phyloP scores from a whole-genome alignment of 2,113 vertebrate genomes.

The Paratilapia polleni region DNA sequence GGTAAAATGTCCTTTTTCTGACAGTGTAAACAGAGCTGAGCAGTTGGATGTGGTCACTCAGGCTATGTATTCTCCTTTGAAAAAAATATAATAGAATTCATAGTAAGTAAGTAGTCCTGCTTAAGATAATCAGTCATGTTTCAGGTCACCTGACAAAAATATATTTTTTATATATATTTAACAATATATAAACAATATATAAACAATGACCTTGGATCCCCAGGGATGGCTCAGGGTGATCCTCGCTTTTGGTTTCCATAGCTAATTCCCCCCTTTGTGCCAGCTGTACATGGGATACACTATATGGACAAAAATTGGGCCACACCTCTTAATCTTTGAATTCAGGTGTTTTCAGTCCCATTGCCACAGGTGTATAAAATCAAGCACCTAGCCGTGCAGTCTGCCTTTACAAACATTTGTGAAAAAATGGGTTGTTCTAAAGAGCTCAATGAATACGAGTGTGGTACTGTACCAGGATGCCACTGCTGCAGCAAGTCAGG shows the following conservation, averaged over 20 bases:
- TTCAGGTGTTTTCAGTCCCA: background rate
- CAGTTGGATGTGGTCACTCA: background rate
- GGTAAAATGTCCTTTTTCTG: background rate
- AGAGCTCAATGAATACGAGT: background rate
- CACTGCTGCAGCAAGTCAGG: background rate
- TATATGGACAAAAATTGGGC: background rate
- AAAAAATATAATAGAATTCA: background rate
- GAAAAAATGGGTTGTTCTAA: too few species aligned
- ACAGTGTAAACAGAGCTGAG: background rate
- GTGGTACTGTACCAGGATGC: background rate
- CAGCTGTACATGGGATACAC: too few species aligned
- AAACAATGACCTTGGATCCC: background rate
- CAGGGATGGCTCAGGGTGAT: too few species aligned
- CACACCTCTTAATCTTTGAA: too few species aligned
- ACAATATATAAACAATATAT: background rate
- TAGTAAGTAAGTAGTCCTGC: background rate
- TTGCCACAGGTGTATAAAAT: background rate
- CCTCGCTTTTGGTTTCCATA: too few species aligned
- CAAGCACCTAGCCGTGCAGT: background rate
- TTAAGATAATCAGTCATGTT: background rate
- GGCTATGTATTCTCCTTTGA: background rate
- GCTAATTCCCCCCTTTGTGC: too few species aligned
- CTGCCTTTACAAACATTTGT: too few species aligned
- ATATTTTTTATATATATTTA: background rate
- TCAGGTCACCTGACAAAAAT: too few species aligned